Evolutionary conservation across 2,797 vertebrate genomes (phyloP).

Genomic region (Sebastes aleutianus): DNA sequence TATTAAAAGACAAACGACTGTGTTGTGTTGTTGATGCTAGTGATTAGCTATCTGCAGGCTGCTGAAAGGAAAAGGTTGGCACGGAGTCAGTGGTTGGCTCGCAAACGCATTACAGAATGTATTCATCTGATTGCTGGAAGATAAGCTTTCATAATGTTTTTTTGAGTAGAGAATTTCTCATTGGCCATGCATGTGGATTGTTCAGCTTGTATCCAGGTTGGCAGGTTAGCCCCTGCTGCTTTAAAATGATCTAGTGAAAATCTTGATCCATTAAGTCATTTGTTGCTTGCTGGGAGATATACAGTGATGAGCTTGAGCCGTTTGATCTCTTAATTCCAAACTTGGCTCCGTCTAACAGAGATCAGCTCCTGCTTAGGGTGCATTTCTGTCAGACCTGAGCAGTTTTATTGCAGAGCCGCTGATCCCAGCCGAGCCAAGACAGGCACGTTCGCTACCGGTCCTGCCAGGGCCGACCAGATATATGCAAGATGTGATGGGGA

Average conservation of each 20-base stretch:
- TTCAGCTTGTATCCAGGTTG: constrained; percentile 24
- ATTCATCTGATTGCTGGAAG: constrained; percentile 53
- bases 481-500: constrained; percentile 36
- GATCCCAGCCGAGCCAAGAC: constrained; percentile 60
- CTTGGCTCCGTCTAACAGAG: constrained; percentile 75
- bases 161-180: not conserved
- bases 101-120: constrained; percentile 37
- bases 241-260: constrained; percentile 59
- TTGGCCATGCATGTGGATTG: constrained; percentile 1
- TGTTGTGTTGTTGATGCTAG: constrained; percentile 66
- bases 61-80: constrained; percentile 67
- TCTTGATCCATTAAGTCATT: constrained; percentile 79
- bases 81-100: constrained; percentile 28
- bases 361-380: constrained; percentile 79
- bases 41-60: constrained; percentile 72
- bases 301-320: constrained; percentile 68
- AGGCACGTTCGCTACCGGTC: constrained; percentile 23
- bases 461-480: constrained; percentile 49
- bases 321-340: constrained; percentile 84
- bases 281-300: constrained; percentile 73
- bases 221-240: constrained; percentile 33
- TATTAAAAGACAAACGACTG: constrained; percentile 73
- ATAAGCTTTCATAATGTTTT: constrained; percentile 13
- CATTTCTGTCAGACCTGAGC: constrained; percentile 80
- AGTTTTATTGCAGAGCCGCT: constrained; percentile 70